Conservation (phyloP, 2,888 invertebrate genomes). For the Lampropteryx suffumata region DNA sequence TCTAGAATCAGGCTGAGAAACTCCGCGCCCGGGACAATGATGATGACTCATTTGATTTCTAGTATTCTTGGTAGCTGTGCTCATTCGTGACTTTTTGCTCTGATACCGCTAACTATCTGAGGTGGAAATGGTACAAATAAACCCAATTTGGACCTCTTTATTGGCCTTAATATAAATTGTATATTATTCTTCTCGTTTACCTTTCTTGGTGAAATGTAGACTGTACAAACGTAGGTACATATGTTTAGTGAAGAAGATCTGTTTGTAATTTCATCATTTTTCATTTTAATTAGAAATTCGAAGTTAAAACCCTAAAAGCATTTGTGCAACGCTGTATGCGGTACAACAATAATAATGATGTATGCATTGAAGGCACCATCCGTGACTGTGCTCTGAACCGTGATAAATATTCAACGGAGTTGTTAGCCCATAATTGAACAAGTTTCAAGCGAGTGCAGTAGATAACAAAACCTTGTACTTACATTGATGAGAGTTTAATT, state of each 20-base stretch:
- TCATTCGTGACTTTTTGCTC: slow-evolving; percentile 75
- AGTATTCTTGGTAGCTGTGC: slow-evolving; percentile 53
- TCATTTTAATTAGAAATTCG: no score
- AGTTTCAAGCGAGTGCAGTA: slow-evolving; percentile 8
- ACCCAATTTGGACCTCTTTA: slow-evolving; percentile 16
- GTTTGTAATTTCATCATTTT: no score
- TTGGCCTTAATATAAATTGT: no score
- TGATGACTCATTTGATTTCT: slow-evolving; percentile 48
- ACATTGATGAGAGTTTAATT: slow-evolving; percentile 27
- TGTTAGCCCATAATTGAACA: slow-evolving; percentile 31
- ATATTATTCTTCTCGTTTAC: neutral
- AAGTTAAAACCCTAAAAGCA: slow-evolving; percentile 17
- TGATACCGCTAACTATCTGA: slow-evolving; percentile 42
- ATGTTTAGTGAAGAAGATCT: no score
- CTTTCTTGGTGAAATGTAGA: no score
- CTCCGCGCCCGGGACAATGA: slow-evolving; percentile 40
- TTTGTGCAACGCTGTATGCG: slow-evolving; percentile 25
- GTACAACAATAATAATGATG: slow-evolving; percentile 35
- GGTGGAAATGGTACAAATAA: slow-evolving; percentile 23
- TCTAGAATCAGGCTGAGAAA: slow-evolving; percentile 56
- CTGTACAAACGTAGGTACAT: no score
- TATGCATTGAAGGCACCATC: slow-evolving; percentile 58
- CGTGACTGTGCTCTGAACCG: slow-evolving; percentile 74
- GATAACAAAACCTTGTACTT: slow-evolving; percentile 4
- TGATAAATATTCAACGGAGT: slow-evolving; percentile 51